phyloP scores from a whole-genome alignment of 2,888 invertebrate genomes.

The Drosophila meridiana region DNA sequence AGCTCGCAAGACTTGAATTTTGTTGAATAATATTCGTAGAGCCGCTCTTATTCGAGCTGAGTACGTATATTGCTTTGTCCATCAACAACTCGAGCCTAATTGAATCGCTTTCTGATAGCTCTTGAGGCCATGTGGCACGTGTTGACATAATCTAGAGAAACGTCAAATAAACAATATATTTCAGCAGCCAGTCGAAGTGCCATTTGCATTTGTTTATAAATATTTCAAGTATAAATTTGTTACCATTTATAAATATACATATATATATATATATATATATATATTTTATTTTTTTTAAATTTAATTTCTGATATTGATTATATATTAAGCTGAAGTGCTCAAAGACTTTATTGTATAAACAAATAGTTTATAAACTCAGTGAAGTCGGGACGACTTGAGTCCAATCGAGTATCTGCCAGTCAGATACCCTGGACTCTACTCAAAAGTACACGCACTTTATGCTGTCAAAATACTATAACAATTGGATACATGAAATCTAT shows the following conservation, averaged over 20 bases:
- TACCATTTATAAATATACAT: too few relatives aligned
- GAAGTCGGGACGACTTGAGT: background rate
- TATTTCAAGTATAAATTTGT: background rate
- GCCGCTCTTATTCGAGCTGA: too few relatives aligned
- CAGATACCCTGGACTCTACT: too few relatives aligned
- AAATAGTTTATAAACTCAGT: background rate
- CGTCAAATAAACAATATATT: background rate
- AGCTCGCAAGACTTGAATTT: background rate
- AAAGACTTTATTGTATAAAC: background rate
- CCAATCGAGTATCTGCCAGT: too few relatives aligned
- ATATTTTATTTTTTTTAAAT: background rate
- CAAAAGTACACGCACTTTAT: too few relatives aligned
- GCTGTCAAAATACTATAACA: too few relatives aligned
- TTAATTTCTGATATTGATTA: too few relatives aligned
- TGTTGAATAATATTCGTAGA: background rate
- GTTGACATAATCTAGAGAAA: background rate
- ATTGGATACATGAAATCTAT: too few relatives aligned
- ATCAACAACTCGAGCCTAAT: background rate
- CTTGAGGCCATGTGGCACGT: background rate
- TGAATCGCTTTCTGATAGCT: background rate
- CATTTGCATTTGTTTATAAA: slow-evolving; percentile 33
- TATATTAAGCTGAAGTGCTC: too few relatives aligned
- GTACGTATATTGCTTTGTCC: background rate
- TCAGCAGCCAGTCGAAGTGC: background rate
- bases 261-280: too few relatives aligned